Percentiles rank a stretch among this genome's conserved stretches.
phyloP scores from a whole-genome alignment of 1,140 invertebrate species.

The Lethocerus indicus region DNA sequence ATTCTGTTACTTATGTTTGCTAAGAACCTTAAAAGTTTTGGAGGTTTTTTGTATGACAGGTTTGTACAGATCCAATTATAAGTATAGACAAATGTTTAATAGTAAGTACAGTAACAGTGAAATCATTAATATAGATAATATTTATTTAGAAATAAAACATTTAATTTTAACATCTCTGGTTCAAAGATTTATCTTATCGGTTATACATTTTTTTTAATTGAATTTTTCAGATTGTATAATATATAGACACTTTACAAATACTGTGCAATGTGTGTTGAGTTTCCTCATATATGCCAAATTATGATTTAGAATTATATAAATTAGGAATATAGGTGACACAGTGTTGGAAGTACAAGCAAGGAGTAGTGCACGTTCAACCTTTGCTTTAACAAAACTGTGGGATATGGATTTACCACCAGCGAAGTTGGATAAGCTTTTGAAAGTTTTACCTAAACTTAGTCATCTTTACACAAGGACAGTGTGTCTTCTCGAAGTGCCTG shows the following conservation, averaged over 20 bases:
- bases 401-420: slow-evolving; percentile 18
- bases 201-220: neutral
- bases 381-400: slow-evolving; percentile 19
- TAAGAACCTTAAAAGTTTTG: slow-evolving; percentile 19
- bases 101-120: neutral
- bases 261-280: neutral
- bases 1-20: slow-evolving; percentile 19
- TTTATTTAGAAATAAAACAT: neutral
- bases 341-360: slow-evolving; percentile 14
- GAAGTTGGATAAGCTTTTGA: slow-evolving; percentile 11
- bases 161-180: neutral
- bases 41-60: slow-evolving; percentile 22
- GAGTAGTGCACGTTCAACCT: slow-evolving; percentile 3
- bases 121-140: neutral
- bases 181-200: neutral
- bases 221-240: neutral
- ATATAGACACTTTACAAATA: neutral
- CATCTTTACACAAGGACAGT: slow-evolving; percentile 17
- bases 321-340: slow-evolving; percentile 20
- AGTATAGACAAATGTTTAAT: neutral
- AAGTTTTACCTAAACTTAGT: slow-evolving; percentile 14
- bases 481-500: slow-evolving; percentile 7
- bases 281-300: neutral
- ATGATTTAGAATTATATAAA: slow-evolving; percentile 1
- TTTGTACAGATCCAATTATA: slow-evolving; percentile 3